phyloP scores from a whole-genome alignment of 2,888 invertebrate species.

The Zonitis immaculata region DNA sequence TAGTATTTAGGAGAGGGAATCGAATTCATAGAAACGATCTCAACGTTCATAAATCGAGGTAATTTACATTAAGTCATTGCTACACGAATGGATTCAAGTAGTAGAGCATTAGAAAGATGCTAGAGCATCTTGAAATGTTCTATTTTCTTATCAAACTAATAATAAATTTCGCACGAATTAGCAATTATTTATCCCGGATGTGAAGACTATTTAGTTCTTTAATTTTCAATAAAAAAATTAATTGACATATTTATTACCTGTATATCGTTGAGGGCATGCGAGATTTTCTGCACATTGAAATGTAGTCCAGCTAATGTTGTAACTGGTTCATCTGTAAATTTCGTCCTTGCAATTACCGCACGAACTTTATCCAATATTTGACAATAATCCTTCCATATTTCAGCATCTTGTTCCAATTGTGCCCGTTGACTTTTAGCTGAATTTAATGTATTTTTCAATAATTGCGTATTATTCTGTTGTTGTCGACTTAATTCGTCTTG shows the following conservation, averaged over 20 bases:
- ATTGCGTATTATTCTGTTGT: constrained; percentile 74
- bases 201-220: too few relatives aligned
- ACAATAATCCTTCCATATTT: constrained; percentile 82
- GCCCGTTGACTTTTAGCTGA: constrained; percentile 77
- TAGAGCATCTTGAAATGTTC: too few relatives aligned
- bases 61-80: too few relatives aligned
- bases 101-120: too few relatives aligned
- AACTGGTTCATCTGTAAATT: constrained; percentile 74
- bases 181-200: too few relatives aligned
- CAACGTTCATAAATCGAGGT: too few relatives aligned
- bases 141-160: too few relatives aligned
- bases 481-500: constrained; percentile 80
- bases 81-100: too few relatives aligned
- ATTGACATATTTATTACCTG: constrained; percentile 69
- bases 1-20: too few relatives aligned
- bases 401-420: constrained; percentile 74
- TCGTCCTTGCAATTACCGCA: constrained; percentile 67
- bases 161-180: too few relatives aligned
- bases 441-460: constrained; percentile 75
- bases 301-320: constrained; percentile 76
- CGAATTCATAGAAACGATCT: too few relatives aligned
- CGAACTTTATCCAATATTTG: constrained; percentile 73
- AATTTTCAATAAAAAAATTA: too few relatives aligned
- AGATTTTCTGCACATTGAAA: constrained; percentile 76
- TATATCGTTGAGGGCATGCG: constrained; percentile 68